Base-by-base conservation (phyloP, 1,140 invertebrate genomes). In the Oryzaephilus surinamensis region DNA sequence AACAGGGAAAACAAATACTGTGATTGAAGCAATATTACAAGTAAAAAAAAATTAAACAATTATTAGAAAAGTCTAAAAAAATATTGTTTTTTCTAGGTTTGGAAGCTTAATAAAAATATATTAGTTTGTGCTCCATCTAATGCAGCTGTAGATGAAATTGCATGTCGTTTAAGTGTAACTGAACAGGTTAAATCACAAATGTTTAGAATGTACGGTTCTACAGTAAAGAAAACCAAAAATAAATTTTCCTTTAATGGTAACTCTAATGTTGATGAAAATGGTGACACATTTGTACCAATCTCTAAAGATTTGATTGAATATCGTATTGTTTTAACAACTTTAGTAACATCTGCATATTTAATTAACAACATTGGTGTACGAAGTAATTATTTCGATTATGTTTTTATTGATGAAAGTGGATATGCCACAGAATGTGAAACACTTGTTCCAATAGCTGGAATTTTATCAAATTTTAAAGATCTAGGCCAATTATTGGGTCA, bases 1-100 rank as follows among this genome's bases (percentile, higher is more conserved):
- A 4, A 94, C 89, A 12, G 92, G 92, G 10, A 96, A 96, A 69
- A 95, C 91, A 0, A 65, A 93, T 0, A 95, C 91, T 4, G 55
- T 95, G 4, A 81, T 91, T 13, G 92, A 96, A 67, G 68, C 77
- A 0, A 74, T 91, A n/a, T 56, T 92, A 14, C 92, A 96, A 44
- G 32, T 55, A 17, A 48, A 45, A 43, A 45, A 46, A n/a, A n/a
- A n/a, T n/a, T n/a, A n/a, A n/a, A n/a, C n/a, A n/a, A n/a, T n/a
- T n/a, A n/a, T n/a, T n/a, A n/a, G n/a, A n/a, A n/a, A n/a, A n/a
- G n/a, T n/a, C n/a, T n/a, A n/a, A n/a, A n/a, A n/a, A n/a, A n/a
- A n/a, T n/a, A n/a, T n/a, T n/a, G n/a, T n/a, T n/a, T n/a, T n/a
- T n/a, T n/a, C n/a, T n/a, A n/a, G n/a, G n/a, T n/a, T n/a, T n/a